Evolutionary conservation across 2,888 invertebrate genomes (phyloP).

Genomic region (Aquatica leii): DNA sequence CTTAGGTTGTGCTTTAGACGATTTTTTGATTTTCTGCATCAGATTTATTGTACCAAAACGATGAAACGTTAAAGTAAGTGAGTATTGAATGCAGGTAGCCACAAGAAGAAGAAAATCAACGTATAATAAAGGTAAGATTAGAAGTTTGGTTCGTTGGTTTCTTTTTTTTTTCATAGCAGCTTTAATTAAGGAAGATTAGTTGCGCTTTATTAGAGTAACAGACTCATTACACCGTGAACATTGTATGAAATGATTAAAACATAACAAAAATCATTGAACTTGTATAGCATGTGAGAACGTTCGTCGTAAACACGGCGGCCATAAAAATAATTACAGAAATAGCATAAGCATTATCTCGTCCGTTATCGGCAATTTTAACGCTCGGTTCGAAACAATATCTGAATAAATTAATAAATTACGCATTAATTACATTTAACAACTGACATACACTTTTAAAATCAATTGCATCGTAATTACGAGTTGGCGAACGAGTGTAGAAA

Average conservation of each 20-base stretch:
- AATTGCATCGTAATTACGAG: slow-evolving; percentile 57
- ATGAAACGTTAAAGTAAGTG: no score
- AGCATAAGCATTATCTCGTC: slow-evolving; percentile 54
- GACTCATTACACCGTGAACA: slow-evolving; percentile 23
- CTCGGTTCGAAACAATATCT: slow-evolving; percentile 61
- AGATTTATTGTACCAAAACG: no score
- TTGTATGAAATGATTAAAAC: slow-evolving; percentile 26
- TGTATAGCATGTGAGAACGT: slow-evolving; percentile 29
- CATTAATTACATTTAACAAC: slow-evolving; percentile 61
- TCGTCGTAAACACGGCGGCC: slow-evolving; percentile 26
- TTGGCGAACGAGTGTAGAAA: slow-evolving; percentile 41
- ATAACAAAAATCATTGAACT: slow-evolving; percentile 36
- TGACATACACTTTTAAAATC: slow-evolving; percentile 60
- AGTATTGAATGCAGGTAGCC: slow-evolving; percentile 1
- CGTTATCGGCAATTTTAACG: slow-evolving; percentile 62
- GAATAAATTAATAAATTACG: slow-evolving; percentile 63
- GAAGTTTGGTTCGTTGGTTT: slow-evolving; percentile 20
- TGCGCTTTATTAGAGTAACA: slow-evolving; percentile 30
- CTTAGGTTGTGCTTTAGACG: no score
- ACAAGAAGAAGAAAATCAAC: not conserved
- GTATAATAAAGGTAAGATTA: slow-evolving; percentile 3
- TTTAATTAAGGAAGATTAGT: slow-evolving; percentile 26
- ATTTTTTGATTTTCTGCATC: no score
- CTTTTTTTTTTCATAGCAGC: slow-evolving; percentile 1
- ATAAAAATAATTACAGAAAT: slow-evolving; percentile 38